Percentiles rank a stretch among this genome's conserved stretches.
phyloP scores from a whole-genome alignment of 2,113 vertebrate species.

The Physeter macrocephalus region DNA sequence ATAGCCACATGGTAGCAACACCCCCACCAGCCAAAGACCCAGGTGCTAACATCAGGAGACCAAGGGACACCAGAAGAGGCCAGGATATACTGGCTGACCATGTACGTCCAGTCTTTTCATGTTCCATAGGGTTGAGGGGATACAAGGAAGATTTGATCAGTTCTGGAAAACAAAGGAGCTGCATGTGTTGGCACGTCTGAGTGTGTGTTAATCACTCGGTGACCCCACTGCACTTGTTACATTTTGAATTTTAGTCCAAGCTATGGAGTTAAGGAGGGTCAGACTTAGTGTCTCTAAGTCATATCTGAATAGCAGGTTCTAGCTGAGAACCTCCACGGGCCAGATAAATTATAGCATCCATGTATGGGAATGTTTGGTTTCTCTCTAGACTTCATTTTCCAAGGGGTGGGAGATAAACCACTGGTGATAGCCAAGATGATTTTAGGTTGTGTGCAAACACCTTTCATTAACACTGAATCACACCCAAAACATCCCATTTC shows the following conservation, averaged over 20 bases:
- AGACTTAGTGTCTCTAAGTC: not conserved
- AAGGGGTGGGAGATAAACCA: not conserved
- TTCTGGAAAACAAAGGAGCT: not conserved
- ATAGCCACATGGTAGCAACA: not conserved
- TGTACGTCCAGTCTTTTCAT: not conserved
- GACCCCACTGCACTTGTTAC: not conserved
- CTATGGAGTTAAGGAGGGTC: not conserved
- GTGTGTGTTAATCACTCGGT: not conserved
- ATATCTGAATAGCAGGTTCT: not conserved
- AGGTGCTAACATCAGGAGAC: not conserved
- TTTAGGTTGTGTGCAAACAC: not conserved
- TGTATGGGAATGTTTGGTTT: not conserved
- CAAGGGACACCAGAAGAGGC: not conserved
- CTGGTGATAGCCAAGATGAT: not conserved
- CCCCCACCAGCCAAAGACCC: not conserved
- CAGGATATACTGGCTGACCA: not conserved
- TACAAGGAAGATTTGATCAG: not conserved
- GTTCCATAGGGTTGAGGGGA: not conserved
- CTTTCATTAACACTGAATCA: not conserved
- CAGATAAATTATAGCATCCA: not conserved
- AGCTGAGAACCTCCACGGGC: not conserved
- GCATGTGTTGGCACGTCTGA: not conserved
- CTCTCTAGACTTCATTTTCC: slow-evolving; percentile 1
- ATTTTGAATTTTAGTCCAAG: slow-evolving; percentile 13
- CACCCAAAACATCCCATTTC: not conserved